A percentile compares a stretch with the other conserved stretches of the same genome.
Evolutionary conservation across 1,140 invertebrate genomes (phyloP).

Genomic region (Nephotettix cincticeps): DNA sequence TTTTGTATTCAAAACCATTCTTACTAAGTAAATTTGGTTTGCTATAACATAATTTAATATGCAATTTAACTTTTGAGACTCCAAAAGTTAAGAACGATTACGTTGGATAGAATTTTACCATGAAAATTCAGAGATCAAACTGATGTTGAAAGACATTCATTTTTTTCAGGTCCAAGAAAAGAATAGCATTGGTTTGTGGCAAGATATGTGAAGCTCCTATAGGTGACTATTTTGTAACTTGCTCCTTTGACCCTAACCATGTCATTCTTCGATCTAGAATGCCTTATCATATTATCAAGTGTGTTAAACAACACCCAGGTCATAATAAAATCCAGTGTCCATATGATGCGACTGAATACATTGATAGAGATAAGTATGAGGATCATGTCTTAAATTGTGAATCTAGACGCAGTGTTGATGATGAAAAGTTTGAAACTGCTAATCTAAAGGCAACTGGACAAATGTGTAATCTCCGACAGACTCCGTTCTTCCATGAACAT

Average conservation of each 20-base stretch:
- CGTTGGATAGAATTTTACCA: no score
- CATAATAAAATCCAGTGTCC: not conserved
- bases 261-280: not conserved
- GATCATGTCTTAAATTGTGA: not conserved
- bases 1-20: no score
- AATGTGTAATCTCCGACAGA: not conserved
- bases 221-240: conserved; percentile 1
- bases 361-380: not conserved
- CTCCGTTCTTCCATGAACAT: not conserved
- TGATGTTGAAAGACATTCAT: no score
- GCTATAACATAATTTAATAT: no score
- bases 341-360: conserved; percentile 15
- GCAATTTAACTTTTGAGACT: no score
- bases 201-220: not conserved
- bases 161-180: not conserved
- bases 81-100: no score
- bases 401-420: not conserved
- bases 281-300: conserved; percentile 19
- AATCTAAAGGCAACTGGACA: not conserved
- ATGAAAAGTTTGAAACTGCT: not conserved
- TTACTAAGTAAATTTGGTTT: no score
- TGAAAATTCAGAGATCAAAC: no score
- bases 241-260: not conserved
- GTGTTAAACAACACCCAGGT: conserved; percentile 2
- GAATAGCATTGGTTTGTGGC: not conserved